phyloP scores from a whole-genome alignment of 2,888 invertebrate species.

The Dasysyrphus tricinctus region DNA sequence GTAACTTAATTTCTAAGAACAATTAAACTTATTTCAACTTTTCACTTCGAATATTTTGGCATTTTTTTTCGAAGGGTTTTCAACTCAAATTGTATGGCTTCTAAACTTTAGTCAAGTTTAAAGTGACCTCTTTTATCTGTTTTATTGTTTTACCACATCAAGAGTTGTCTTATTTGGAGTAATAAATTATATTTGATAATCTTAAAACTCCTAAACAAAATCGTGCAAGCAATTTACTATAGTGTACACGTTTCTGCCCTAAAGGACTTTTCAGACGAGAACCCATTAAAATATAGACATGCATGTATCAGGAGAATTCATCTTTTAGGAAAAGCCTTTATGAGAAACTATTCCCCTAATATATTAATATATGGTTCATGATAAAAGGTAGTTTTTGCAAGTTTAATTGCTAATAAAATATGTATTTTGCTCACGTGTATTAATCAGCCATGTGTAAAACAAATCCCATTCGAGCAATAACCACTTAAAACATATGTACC shows the following conservation, averaged over 20 bases:
- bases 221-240: background rate
- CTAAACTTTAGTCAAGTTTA: background rate
- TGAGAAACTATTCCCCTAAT: background rate
- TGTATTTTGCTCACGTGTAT: background rate
- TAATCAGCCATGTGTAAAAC: background rate
- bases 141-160: background rate
- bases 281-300: background rate
- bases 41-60: background rate
- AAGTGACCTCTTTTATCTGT: background rate
- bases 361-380: background rate
- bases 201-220: background rate
- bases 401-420: slow-evolving; percentile 10
- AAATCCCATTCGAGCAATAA: background rate
- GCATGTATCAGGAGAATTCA: background rate
- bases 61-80: background rate
- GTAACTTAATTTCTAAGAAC: background rate
- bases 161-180: background rate
- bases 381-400: slow-evolving; percentile 1
- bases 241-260: background rate
- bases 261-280: background rate
- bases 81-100: background rate
- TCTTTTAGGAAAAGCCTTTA: background rate
- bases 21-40: background rate
- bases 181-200: background rate
- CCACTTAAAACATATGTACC: background rate